Evolutionary conservation across 2,113 vertebrate species (phyloP), one percentile per base, ranked within the genome.

Genomic region (Amblyornis subalaris): DNA sequence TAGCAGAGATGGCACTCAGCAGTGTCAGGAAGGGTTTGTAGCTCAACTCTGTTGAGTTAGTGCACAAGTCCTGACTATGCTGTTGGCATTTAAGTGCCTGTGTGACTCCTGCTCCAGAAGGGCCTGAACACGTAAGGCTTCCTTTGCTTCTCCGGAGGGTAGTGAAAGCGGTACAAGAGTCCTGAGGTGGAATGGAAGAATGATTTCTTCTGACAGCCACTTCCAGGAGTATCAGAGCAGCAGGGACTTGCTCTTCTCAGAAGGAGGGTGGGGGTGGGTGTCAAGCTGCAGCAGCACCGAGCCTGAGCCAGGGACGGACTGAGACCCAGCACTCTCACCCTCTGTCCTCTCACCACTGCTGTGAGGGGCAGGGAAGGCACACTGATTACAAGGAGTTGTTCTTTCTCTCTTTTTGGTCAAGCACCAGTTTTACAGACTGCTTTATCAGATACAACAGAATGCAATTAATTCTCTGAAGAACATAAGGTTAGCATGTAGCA

Each of bases 301-400:
- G 25, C 36, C 29, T 0, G 2, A 54, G 66, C 38, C 36, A 23
- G 74, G 31, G 8, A 12, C 0, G 5, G 14, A 6, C 54, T 44
- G 58, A 53, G 35, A 58, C 47, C 79, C 5, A 9, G 62, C 40
- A 3, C 24, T 44, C 54, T 72, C 24, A 4, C n/a, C 23, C 33
- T 65, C 17, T 29, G 4, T 77, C 36, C 57, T 74, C 55, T 36
- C 36, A 3, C 17, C 6, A 0, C 0, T 3, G 4, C 69, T 28
- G 7, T 26, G 54, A 67, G 61, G n/a, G 42, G 24, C 66, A 62
- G 42, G 33, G 36, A 51, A 42, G 40, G 21, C 47, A 5, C 0
- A 0, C n/a, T 60, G 29, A 20, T 23, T 4, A 4, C 65, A 44
- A 20, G 38, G 51, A 31, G 9, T 2, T 31, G 12, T 36, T 55